Evolutionary conservation across 64 coral and sea anemone genomes (phyloP).

Genomic region (Hydrozoanthus tunicans): DNA sequence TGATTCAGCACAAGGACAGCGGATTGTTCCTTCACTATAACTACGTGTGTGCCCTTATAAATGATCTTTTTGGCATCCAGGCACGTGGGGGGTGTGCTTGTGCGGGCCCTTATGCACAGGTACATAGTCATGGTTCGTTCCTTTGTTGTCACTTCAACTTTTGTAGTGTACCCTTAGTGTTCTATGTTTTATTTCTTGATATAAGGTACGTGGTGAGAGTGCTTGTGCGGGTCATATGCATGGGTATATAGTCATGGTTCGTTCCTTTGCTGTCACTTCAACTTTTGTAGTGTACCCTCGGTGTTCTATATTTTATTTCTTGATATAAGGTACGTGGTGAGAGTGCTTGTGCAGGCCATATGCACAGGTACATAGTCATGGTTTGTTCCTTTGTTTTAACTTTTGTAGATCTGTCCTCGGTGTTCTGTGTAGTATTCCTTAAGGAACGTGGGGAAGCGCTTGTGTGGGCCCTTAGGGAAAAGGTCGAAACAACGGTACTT

Average conservation of each 20-base stretch:
- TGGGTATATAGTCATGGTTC: no score
- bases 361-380: no score
- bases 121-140: background rate
- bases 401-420: slow-evolving; percentile 48
- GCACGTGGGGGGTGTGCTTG: slow-evolving; percentile 96
- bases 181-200: slow-evolving; percentile 72
- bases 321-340: slow-evolving; percentile 63
- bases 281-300: slow-evolving; percentile 30
- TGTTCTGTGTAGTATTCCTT: slow-evolving; percentile 83
- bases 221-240: slow-evolving; percentile 67
- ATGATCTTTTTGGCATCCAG: slow-evolving; percentile 97
- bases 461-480: slow-evolving; percentile 56
- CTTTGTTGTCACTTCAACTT: slow-evolving; percentile 49
- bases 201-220: slow-evolving; percentile 74
- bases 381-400: slow-evolving; percentile 38
- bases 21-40: slow-evolving; percentile 96
- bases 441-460: slow-evolving; percentile 84
- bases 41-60: slow-evolving; percentile 79
- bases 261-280: slow-evolving; percentile 40
- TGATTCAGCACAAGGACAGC: slow-evolving; percentile 72
- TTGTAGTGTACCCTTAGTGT: slow-evolving; percentile 59
- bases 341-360: slow-evolving; percentile 78
- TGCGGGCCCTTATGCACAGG: slow-evolving; percentile 97
- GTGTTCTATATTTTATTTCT: slow-evolving; percentile 82
- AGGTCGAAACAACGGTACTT: no score